A percentile compares a stretch with the other conserved stretches of the same genome.
These are phyloP conservation scores for Armadillidium nasatum DNA, from an alignment of 1,140 invertebrate species.

Conservation along the genomic window DNA sequence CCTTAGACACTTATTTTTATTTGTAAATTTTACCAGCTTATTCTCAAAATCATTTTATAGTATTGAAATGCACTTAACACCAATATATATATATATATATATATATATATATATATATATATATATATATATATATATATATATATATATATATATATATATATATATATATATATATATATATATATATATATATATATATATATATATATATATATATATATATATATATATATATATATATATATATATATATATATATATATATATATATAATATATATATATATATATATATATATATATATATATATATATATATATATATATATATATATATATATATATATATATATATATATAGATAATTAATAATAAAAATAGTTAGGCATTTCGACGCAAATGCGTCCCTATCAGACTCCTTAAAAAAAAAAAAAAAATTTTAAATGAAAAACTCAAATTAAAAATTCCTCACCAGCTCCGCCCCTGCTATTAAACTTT, in stretches of 20 bases:
- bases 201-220: slow-evolving; percentile 28
- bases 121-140: not conserved
- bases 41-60: not conserved
- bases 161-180: not conserved
- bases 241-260: slow-evolving; percentile 30
- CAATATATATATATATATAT: not conserved
- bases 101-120: not conserved
- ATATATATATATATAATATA: not conserved
- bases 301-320: not conserved
- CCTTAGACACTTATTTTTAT: not conserved
- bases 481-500: too few relatives aligned
- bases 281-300: slow-evolving; percentile 22
- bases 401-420: too few relatives aligned
- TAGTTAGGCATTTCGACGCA: too few relatives aligned
- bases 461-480: too few relatives aligned
- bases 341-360: too few relatives aligned
- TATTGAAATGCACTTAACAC: not conserved
- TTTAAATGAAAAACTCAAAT: too few relatives aligned
- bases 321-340: too few relatives aligned
- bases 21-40: not conserved
- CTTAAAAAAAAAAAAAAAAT: too few relatives aligned
- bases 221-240: slow-evolving; percentile 29
- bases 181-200: slow-evolving; percentile 7
- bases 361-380: too few relatives aligned
- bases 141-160: slow-evolving; percentile 7